These are phyloP conservation scores for Trachymyrmex cornetzi DNA, from an alignment of 1,140 invertebrate species.

Conservation along the genomic window DNA sequence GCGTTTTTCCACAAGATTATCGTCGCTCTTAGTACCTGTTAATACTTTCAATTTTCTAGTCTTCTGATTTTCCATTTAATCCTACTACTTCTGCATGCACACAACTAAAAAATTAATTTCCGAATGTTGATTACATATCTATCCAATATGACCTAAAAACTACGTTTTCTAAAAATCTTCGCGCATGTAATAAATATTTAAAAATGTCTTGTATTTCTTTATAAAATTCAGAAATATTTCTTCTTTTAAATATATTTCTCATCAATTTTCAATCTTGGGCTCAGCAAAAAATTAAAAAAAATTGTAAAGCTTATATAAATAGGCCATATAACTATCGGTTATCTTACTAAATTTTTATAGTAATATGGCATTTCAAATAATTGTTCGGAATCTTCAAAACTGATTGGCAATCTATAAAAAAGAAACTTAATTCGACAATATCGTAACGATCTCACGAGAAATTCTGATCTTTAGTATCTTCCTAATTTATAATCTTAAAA, in stretches of 20 bases:
- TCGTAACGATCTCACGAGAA: not conserved
- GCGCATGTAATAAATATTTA: not conserved
- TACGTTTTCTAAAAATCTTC: not conserved
- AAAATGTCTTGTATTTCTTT: too few relatives aligned
- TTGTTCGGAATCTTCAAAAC: not conserved
- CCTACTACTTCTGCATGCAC: not conserved
- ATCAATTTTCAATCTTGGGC: too few relatives aligned
- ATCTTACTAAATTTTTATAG: not conserved
- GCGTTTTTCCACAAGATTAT: not conserved
- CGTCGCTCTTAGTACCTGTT: not conserved
- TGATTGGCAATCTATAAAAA: not conserved
- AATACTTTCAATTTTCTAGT: not conserved
- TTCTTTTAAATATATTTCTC: too few relatives aligned
- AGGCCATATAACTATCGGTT: too few relatives aligned
- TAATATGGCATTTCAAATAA: not conserved
- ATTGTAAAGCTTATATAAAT: too few relatives aligned
- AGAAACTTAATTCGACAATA: conserved; percentile 1
- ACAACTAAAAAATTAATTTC: not conserved
- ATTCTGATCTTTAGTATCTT: not conserved
- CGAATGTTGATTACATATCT: not conserved
- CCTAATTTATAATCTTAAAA: conserved; percentile 34
- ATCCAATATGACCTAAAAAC: too few relatives aligned
- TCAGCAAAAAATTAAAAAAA: too few relatives aligned
- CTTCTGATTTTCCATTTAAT: not conserved
- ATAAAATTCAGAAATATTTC: too few relatives aligned